Conservation (phyloP, 1,140 invertebrate genomes). For the Penaeus vannamei region DNA sequence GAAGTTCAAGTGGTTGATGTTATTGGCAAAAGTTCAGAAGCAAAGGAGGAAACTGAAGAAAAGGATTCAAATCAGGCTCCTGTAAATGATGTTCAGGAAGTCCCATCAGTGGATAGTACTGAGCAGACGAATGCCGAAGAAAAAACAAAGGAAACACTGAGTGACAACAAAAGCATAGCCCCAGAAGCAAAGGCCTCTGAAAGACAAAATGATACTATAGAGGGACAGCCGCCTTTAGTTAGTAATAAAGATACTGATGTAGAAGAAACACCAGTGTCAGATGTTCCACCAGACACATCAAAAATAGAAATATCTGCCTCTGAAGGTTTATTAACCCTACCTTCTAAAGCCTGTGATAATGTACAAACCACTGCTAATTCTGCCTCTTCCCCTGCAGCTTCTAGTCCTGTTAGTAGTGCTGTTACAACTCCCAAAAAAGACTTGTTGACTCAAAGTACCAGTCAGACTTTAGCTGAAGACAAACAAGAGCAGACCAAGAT, state of each 20-base stretch:
- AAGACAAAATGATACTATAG: neutral
- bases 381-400: conserved; percentile 41
- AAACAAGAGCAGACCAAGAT: conserved; percentile 32
- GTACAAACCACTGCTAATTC: conserved; percentile 55
- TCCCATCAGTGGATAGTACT: too few species aligned
- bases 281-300: conserved; percentile 34
- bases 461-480: conserved; percentile 46
- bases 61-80: neutral
- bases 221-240: conserved; percentile 3
- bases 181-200: neutral
- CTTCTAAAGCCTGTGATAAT: conserved; percentile 60
- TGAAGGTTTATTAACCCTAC: conserved; percentile 32
- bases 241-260: conserved; percentile 13
- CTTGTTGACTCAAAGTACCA: conserved; percentile 19
- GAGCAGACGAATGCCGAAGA: neutral
- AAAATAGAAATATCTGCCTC: conserved; percentile 42
- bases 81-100: too few species aligned
- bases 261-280: conserved; percentile 44
- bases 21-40: conserved; percentile 26
- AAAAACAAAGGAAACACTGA: conserved; percentile 25
- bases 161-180: conserved; percentile 29
- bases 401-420: conserved; percentile 60
- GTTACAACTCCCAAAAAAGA: conserved; percentile 50
- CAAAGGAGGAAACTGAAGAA: conserved; percentile 2
- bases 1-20: conserved; percentile 8